phyloP scores from a whole-genome alignment of 2,797 vertebrate species.

The Epinephelus awoara region DNA sequence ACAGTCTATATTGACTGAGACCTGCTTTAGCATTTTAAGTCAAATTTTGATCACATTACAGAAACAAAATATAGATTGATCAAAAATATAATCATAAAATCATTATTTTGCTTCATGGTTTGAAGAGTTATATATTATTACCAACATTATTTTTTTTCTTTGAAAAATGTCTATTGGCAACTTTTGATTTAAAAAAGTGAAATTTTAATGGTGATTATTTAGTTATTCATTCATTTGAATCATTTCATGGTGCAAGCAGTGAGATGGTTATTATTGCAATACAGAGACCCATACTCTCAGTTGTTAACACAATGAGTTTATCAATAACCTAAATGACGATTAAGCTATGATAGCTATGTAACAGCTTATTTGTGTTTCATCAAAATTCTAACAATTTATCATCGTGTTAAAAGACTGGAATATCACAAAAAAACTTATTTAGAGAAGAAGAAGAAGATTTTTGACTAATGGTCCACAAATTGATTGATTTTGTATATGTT shows the following conservation, averaged over 20 bases:
- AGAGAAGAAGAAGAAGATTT: not conserved
- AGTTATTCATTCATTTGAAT: not conserved
- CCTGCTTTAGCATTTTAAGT: not conserved
- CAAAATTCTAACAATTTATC: not conserved
- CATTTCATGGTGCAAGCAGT: not conserved
- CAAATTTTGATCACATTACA: not conserved
- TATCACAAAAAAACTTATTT: not conserved
- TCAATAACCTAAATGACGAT: not conserved
- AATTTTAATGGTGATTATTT: not conserved
- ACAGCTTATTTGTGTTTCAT: not conserved
- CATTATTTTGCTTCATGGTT: no score
- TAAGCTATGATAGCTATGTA: not conserved
- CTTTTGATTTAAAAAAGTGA: not conserved
- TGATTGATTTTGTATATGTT: not conserved
- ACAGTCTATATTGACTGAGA: not conserved
- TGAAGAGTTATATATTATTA: not conserved
- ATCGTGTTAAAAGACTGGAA: not conserved
- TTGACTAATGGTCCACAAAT: not conserved
- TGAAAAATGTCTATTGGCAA: not conserved
- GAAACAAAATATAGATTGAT: not conserved
- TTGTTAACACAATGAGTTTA: not conserved
- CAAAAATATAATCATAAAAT: not conserved
- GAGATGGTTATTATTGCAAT: not conserved
- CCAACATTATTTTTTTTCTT: not conserved
- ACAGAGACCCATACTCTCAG: not conserved